Conservation (phyloP, 2,113 vertebrate genomes). For the Rattus norvegicus region GRCr8 NC_086030.1:29512001-29512500, state of each 20-base stretch:
- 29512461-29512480: neutral
- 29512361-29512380: neutral
- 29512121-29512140: conserved; percentile 29
- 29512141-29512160: conserved; percentile 20
- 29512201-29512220: neutral
- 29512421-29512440: neutral
- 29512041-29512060: neutral
- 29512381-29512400: neutral
- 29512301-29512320: neutral
- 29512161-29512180: conserved; percentile 18
- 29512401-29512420: neutral
- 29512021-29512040: neutral
- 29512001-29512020: no score
- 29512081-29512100: neutral
- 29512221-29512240: neutral
- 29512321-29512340: neutral
- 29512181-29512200: neutral
- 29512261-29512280: no score
- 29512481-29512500: neutral
- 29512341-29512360: neutral
- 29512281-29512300: neutral
- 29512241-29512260: no score
- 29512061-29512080: neutral
- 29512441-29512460: neutral
- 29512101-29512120: neutral